These are phyloP conservation scores for Masnerella sp. DNA, from an alignment of 2,888 invertebrate genomes.

Conservation along the genomic window DNA sequence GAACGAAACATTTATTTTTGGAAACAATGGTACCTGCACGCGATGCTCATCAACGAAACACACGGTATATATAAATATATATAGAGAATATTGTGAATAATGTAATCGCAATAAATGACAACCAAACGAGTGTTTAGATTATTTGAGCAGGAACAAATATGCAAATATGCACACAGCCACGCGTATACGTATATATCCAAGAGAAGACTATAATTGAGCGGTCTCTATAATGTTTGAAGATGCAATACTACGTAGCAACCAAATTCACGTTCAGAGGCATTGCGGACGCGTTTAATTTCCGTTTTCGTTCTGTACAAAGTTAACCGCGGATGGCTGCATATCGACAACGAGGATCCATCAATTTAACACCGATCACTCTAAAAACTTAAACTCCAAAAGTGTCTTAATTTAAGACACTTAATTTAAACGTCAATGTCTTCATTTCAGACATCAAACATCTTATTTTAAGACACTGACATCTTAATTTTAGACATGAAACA, in stretches of 20 bases:
- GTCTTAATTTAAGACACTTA: too few species aligned
- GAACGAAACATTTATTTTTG: constrained; percentile 52
- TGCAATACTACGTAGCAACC: constrained; percentile 21
- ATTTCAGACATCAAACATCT: too few species aligned
- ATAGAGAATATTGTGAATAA: constrained; percentile 54
- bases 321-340: constrained; percentile 4
- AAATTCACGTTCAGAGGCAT: not conserved
- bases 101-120: constrained; percentile 51
- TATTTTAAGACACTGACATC: too few species aligned
- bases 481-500: too few species aligned
- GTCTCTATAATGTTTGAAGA: constrained; percentile 57
- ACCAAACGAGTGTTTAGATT: constrained; percentile 55
- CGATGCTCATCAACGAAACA: constrained; percentile 55
- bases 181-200: constrained; percentile 64
- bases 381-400: too few species aligned
- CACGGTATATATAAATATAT: constrained; percentile 47
- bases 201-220: constrained; percentile 63
- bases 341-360: not conserved
- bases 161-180: constrained; percentile 62
- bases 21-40: constrained; percentile 52
- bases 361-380: too few species aligned
- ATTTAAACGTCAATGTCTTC: too few species aligned
- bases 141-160: constrained; percentile 59
- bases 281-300: constrained; percentile 13
- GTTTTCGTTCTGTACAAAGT: constrained; percentile 20